Conservation (phyloP, 2,113 vertebrate species). For the Uria lomvia region DNA sequence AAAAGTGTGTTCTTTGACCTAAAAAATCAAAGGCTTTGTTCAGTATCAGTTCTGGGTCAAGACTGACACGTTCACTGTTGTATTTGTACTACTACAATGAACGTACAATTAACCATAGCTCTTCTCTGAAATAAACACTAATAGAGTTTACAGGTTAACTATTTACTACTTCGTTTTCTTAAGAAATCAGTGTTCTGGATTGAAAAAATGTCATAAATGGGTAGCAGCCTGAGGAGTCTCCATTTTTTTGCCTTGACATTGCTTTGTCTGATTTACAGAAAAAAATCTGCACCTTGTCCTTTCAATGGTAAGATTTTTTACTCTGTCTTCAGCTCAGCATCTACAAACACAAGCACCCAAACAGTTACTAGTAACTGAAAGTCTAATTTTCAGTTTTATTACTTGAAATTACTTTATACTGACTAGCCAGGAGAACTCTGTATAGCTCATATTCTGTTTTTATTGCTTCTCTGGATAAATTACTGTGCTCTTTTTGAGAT, state of each 20-base stretch:
- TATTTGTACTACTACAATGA: background rate
- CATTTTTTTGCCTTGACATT: background rate
- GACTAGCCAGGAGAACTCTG: background rate
- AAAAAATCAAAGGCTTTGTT: background rate
- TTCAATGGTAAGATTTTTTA: background rate
- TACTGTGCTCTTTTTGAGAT: background rate
- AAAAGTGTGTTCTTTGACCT: background rate
- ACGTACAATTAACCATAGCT: background rate
- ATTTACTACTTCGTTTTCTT: background rate
- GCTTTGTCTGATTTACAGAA: background rate
- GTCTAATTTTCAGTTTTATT: background rate
- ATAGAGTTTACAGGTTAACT: background rate
- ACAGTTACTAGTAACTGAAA: background rate
- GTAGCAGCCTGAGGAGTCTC: background rate
- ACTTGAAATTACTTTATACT: background rate
- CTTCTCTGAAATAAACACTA: background rate
- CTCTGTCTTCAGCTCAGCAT: background rate
- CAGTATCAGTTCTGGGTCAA: background rate
- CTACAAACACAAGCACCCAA: background rate
- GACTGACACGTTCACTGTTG: background rate
- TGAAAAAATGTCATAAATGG: background rate
- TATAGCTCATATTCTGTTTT: background rate
- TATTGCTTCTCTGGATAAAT: background rate
- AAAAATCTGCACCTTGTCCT: background rate
- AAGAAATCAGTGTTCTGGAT: background rate